Conservation (phyloP, 2,888 invertebrate species). For the Tigriopus californicus region DNA sequence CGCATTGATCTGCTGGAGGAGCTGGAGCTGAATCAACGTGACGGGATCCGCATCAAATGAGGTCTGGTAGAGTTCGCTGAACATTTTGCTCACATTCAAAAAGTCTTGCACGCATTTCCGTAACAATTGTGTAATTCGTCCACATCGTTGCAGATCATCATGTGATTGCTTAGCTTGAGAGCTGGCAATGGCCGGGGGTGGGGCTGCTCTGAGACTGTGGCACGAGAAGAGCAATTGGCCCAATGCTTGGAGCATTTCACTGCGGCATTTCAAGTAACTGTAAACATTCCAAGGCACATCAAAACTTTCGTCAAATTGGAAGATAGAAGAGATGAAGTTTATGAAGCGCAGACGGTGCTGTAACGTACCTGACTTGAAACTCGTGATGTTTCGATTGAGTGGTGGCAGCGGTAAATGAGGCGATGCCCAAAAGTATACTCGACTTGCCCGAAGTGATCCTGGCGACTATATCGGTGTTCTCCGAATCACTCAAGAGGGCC, state of each 20-base stretch:
- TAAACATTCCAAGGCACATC: neutral
- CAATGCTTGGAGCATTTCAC: conserved; percentile 48
- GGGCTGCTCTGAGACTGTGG: conserved; percentile 59
- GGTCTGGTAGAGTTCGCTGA: conserved; percentile 55
- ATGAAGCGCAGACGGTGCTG: too few relatives aligned
- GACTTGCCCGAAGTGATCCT: conserved; percentile 37
- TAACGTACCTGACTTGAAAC: neutral
- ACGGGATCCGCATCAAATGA: conserved; percentile 68
- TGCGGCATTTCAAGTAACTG: conserved; percentile 33
- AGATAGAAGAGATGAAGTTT: too few relatives aligned
- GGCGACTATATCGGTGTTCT: conserved; percentile 20
- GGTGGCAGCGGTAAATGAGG: conserved; percentile 35
- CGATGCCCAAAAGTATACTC: conserved; percentile 44
- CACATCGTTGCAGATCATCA: conserved; percentile 56
- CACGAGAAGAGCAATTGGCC: conserved; percentile 48
- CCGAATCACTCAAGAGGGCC: conserved; percentile 22
- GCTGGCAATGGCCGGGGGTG: conserved; percentile 77
- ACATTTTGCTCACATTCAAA: conserved; percentile 47
- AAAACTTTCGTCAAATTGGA: too few relatives aligned
- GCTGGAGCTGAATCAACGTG: conserved; percentile 50
- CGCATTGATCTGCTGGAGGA: conserved; percentile 58
- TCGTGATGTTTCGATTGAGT: neutral
- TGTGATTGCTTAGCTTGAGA: conserved; percentile 51
- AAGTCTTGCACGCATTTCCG: conserved; percentile 53
- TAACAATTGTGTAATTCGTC: conserved; percentile 47